Evolutionary conservation across 1,140 invertebrate genomes (phyloP).

Genomic region (Habropoda laboriosa): DNA sequence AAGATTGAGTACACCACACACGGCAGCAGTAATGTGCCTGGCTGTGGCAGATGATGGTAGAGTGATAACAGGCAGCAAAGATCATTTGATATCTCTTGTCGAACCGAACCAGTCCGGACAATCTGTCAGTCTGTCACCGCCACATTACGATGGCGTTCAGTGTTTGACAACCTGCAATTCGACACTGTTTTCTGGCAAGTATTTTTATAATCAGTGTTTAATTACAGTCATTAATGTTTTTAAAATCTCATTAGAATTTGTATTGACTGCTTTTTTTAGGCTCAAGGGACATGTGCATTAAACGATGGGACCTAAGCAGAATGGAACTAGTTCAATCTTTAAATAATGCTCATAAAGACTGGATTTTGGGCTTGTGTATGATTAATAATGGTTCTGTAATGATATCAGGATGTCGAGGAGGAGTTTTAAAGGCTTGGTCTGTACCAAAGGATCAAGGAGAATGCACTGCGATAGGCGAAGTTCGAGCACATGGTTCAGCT

Average conservation of each 20-base stretch:
- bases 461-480: slow-evolving; percentile 86
- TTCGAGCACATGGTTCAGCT: slow-evolving; percentile 88
- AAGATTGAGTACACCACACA: slow-evolving; percentile 91
- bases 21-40: slow-evolving; percentile 93
- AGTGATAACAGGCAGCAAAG: slow-evolving; percentile 93
- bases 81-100: slow-evolving; percentile 88
- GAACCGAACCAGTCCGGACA: slow-evolving; percentile 84
- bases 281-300: slow-evolving; percentile 93
- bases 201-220: neutral
- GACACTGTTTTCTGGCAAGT: slow-evolving; percentile 88
- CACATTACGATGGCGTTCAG: slow-evolving; percentile 96
- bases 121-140: slow-evolving; percentile 89
- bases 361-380: slow-evolving; percentile 90
- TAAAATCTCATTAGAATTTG: neutral
- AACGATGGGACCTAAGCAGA: slow-evolving; percentile 91
- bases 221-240: neutral
- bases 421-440: slow-evolving; percentile 84
- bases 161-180: slow-evolving; percentile 86
- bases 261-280: slow-evolving; percentile 61
- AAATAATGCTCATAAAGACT: slow-evolving; percentile 94
- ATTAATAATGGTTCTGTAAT: slow-evolving; percentile 85
- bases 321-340: slow-evolving; percentile 88
- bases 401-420: slow-evolving; percentile 90
- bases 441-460: slow-evolving; percentile 77
- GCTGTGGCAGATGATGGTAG: slow-evolving; percentile 85